Percentiles rank a stretch among this genome's conserved stretches.
Conservation (phyloP, 2,888 invertebrate species). For the Electrophaes corylata region DNA sequence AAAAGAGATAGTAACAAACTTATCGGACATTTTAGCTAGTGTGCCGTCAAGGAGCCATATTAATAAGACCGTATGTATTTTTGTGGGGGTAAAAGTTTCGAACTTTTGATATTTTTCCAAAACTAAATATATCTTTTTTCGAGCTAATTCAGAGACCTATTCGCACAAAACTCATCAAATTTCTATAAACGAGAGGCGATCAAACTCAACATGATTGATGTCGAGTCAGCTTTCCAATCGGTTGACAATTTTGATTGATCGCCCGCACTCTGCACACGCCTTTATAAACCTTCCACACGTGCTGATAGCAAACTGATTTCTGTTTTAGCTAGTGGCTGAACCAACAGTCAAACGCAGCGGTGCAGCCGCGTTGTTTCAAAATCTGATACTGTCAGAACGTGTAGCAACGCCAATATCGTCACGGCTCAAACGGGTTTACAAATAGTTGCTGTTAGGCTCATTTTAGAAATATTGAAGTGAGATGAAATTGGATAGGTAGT, state of each 20-base stretch:
- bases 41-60: too few relatives aligned
- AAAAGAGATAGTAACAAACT: too few relatives aligned
- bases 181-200: conserved; percentile 45
- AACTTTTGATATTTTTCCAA: too few relatives aligned
- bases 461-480: conserved; percentile 14
- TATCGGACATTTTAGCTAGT: too few relatives aligned
- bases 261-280: conserved; percentile 54
- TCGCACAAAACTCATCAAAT: conserved; percentile 44
- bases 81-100: too few relatives aligned
- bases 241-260: conserved; percentile 83
- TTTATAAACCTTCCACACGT: conserved; percentile 39
- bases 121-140: background rate
- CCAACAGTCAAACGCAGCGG: background rate
- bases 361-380: background rate
- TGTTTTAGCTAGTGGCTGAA: background rate
- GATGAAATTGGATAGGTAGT: conserved; percentile 12
- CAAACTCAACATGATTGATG: conserved; percentile 73
- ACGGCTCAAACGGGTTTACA: conserved; percentile 25
- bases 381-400: background rate
- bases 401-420: conserved; percentile 13
- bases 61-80: too few relatives aligned
- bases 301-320: background rate
- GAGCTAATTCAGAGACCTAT: too few relatives aligned
- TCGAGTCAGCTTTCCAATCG: conserved; percentile 73
- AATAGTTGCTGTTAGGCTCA: conserved; percentile 23